phyloP scores from a whole-genome alignment of 2,888 invertebrate genomes.

The Orthosia incerta region DNA sequence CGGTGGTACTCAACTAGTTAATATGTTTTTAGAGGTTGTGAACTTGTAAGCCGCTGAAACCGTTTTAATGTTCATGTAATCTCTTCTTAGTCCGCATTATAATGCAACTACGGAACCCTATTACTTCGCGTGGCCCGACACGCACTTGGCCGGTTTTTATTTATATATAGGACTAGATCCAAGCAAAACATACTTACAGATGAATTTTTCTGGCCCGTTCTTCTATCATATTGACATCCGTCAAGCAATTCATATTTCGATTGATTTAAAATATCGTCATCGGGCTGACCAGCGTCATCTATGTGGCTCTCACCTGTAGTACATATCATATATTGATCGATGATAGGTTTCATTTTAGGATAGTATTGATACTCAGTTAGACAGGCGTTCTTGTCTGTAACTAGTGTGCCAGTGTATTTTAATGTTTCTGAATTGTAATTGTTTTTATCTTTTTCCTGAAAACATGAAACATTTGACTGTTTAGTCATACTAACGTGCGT shows the following conservation, averaged over 20 bases:
- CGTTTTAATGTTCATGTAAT: too few relatives aligned
- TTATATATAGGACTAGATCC: too few relatives aligned
- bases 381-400: conserved; percentile 1
- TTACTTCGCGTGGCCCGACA: too few relatives aligned
- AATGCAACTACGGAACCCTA: too few relatives aligned
- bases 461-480: neutral
- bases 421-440: conserved; percentile 11
- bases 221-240: neutral
- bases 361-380: conserved; percentile 8
- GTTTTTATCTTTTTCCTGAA: conserved; percentile 7
- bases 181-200: conserved; percentile 14
- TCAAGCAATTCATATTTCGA: neutral
- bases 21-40: too few relatives aligned
- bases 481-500: neutral
- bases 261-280: neutral
- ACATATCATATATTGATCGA: conserved; percentile 39
- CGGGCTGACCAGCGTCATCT: conserved; percentile 10
- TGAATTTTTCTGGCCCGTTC: conserved; percentile 25
- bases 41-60: too few relatives aligned
- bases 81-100: too few relatives aligned
- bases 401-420: conserved; percentile 7
- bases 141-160: too few relatives aligned
- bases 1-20: too few relatives aligned
- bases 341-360: conserved; percentile 23
- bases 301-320: conserved; percentile 18